Evolutionary conservation across 2,113 vertebrate species (phyloP), one percentile per base, ranked within the genome.

Genomic region (Pogonocichla stellata): DNA sequence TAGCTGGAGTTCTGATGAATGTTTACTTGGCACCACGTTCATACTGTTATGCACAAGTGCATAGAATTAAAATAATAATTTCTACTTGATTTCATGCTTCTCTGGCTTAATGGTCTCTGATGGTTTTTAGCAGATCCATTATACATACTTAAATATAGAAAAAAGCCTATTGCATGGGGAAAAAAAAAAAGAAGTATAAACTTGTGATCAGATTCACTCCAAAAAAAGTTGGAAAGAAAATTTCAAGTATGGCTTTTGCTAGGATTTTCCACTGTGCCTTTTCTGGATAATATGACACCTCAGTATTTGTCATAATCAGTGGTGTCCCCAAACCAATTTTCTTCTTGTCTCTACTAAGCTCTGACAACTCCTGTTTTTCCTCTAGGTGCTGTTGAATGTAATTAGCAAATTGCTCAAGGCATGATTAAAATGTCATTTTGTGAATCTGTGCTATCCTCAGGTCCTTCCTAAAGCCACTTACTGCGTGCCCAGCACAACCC

Each of bases 61-160:
- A 88, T 95, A 83, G 97, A 97, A 97, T 98, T 97, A 97, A 98
- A 98, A 97, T 97, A 97, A 98, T 98, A 97, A 95, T 97, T 97
- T 97, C 96, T 95, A 91, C 96, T 96, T 97, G 94, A 98, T 98
- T 98, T 97, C 97, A 97, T 97, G 97, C 96, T 97, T 97, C 97
- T 47, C 24, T 97, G 91, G 54, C 91, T 98, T 98, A 97, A 97
- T 96, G 92, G 96, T 93, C 92, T 97, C 95, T 94, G 93, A 85
- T 95, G 96, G 73, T 94, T 93, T 92, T 94, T 81, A 88, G 96
- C 90, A 95, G 94, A 97, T 94, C 82, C 66, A 91, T 94, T 97
- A 88, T 90, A 95, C 91, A 78, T 94, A 96, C 86, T 97, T 97
- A 95, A 92, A 94, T 72, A 94, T 74, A 95, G 90, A 80, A 96